Percentiles rank a stretch among this genome's conserved stretches.
phyloP scores from a whole-genome alignment of 1,140 invertebrate species.

The Apocrypta bakeri region DNA sequence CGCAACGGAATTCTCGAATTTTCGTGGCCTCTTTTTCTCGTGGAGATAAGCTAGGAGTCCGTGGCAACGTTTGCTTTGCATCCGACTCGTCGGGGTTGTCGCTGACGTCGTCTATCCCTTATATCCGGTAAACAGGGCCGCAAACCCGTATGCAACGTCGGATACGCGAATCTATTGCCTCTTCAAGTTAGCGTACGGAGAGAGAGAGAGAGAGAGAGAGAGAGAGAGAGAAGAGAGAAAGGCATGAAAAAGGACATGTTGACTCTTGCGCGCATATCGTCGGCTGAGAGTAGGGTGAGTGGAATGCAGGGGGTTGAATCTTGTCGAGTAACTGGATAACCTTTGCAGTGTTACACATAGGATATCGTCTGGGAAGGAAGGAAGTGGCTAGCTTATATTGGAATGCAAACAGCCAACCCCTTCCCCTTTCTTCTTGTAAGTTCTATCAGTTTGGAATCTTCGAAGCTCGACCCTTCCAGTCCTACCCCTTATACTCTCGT shows the following conservation, averaged over 20 bases:
- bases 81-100: not conserved
- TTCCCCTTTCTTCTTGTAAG: constrained; percentile 31
- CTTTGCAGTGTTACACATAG: not conserved
- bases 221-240: no score
- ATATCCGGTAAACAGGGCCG: constrained; percentile 39
- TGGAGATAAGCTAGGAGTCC: not conserved
- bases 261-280: not conserved
- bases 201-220: no score
- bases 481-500: not conserved
- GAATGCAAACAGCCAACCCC: constrained; percentile 64
- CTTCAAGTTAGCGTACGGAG: constrained; percentile 17
- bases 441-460: constrained; percentile 60
- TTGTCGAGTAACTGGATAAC: no score
- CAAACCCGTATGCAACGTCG: not conserved
- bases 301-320: no score
- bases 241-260: constrained; percentile 17
- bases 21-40: not conserved
- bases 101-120: not conserved
- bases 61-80: constrained; percentile 23
- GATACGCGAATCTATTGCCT: constrained; percentile 13
- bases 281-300: no score
- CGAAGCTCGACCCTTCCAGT: not conserved
- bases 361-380: constrained; percentile 39
- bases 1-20: not conserved
- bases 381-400: constrained; percentile 60